A percentile compares a stretch with the other conserved stretches of the same genome.
phyloP scores from a whole-genome alignment of 2,888 invertebrate species.

The Lochmaea capreae region DNA sequence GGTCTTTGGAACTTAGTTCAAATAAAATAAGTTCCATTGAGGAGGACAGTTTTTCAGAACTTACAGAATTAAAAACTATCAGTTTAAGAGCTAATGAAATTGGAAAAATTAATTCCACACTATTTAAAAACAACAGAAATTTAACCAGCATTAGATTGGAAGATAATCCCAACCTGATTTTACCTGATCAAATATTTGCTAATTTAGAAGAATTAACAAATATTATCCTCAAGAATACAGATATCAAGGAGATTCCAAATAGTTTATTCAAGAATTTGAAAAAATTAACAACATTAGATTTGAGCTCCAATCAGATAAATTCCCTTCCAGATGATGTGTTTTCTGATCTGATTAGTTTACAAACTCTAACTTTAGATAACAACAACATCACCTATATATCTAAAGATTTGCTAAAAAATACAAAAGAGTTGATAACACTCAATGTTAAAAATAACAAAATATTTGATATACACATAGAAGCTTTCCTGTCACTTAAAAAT shows the following conservation, averaged over 20 bases:
- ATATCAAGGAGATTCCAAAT: conserved; percentile 65
- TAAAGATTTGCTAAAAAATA: conserved; percentile 35
- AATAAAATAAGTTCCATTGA: conserved; percentile 75
- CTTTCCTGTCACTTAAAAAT: conserved; percentile 55
- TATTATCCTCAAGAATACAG: conserved; percentile 49
- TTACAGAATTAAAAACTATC: conserved; percentile 47
- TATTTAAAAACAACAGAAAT: conserved; percentile 72
- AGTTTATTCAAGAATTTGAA: conserved; percentile 74
- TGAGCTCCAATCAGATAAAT: conserved; percentile 75
- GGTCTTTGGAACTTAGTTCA: conserved; percentile 76
- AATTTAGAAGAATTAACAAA: conserved; percentile 64
- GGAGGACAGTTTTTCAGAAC: conserved; percentile 68
- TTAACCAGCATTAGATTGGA: conserved; percentile 71
- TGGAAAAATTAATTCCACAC: conserved; percentile 69
- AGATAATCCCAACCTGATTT: conserved; percentile 44
- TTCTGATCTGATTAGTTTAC: conserved; percentile 56
- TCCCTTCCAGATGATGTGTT: conserved; percentile 73
- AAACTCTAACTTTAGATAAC: conserved; percentile 41
- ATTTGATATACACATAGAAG: conserved; percentile 71
- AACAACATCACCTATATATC: conserved; percentile 41
- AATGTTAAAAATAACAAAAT: conserved; percentile 74
- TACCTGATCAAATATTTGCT: conserved; percentile 64
- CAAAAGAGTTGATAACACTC: conserved; percentile 35
- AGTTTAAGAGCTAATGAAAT: conserved; percentile 60
- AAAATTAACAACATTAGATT: conserved; percentile 74